Evolutionary conservation across 1,140 invertebrate species (phyloP).

Genomic region (Bombus vancouverensis): DNA sequence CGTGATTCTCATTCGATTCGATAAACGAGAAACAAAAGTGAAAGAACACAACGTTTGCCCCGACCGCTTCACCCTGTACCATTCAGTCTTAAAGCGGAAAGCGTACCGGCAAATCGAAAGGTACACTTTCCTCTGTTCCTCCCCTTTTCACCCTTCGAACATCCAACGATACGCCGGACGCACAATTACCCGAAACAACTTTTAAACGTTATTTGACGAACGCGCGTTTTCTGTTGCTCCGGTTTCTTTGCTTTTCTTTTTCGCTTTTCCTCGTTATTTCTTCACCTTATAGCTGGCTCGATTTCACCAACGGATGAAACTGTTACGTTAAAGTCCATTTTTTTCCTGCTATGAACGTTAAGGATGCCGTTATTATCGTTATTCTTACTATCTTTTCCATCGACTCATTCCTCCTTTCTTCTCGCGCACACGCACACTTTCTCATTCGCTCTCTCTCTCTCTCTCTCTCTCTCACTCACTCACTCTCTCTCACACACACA

Average conservation of each 20-base stretch:
- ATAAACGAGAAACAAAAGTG: background rate
- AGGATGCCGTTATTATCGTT: constrained; percentile 22
- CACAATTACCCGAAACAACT: constrained; percentile 26
- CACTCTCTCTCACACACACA: background rate
- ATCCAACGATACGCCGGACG: constrained; percentile 30
- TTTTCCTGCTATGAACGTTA: background rate
- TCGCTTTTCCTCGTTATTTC: background rate
- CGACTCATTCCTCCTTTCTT: background rate
- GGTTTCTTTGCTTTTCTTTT: background rate
- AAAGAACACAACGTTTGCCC: constrained; percentile 52
- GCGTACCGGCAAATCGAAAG: background rate
- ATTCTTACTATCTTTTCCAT: constrained; percentile 18
- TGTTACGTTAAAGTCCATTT: background rate
- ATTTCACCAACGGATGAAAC: background rate
- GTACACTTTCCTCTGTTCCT: background rate
- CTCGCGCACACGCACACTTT: too few relatives aligned
- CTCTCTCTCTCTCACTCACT: background rate
- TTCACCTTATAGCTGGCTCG: too few relatives aligned
- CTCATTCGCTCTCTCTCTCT: background rate
- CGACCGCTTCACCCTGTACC: constrained; percentile 66
- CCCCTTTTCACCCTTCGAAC: background rate
- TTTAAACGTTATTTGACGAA: background rate
- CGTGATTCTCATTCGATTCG: background rate
- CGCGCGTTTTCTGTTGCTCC: background rate
- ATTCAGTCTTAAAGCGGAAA: constrained; percentile 56